A percentile compares a stretch with the other conserved stretches of the same genome.
Conservation (phyloP, 2,888 invertebrate species). For the Pristionchus entomophagus region DNA sequence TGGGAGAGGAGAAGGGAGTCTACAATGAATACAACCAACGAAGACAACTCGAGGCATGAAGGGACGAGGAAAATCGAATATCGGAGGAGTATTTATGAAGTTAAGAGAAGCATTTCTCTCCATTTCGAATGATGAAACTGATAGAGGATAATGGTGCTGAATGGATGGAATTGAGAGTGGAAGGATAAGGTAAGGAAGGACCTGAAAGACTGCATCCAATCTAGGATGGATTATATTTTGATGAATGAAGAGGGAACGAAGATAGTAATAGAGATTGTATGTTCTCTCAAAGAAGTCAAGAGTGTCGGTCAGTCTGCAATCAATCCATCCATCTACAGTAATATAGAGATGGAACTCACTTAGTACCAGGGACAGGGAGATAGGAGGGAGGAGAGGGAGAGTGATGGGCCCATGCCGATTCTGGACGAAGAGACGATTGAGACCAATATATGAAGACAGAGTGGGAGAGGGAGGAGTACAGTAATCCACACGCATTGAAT, state of each 20-base stretch:
- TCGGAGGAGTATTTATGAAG: conserved; percentile 75
- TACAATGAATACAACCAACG: conserved; percentile 75
- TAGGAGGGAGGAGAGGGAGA: conserved; percentile 74
- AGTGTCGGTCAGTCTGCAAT: conserved; percentile 70
- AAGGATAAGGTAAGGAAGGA: conserved; percentile 34
- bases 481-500: conserved; percentile 75
- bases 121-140: conserved; percentile 67
- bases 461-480: conserved; percentile 66
- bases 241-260: conserved; percentile 73
- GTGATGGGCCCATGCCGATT: conserved; percentile 75
- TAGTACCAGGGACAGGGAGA: conserved; percentile 75
- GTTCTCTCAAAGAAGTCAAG: conserved; percentile 68
- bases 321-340: background rate
- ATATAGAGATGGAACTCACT: conserved; percentile 47
- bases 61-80: conserved; percentile 75
- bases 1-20: conserved; percentile 54
- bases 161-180: background rate
- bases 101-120: conserved; percentile 76
- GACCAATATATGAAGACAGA: conserved; percentile 75
- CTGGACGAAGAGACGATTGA: conserved; percentile 72
- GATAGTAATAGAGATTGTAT: conserved; percentile 71
- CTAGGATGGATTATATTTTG: conserved; percentile 73
- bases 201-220: conserved; percentile 71
- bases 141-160: conserved; percentile 61
- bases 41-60: conserved; percentile 75